Conservation (phyloP, 2,113 vertebrate genomes). For the Protomyctophum bolini region DNA sequence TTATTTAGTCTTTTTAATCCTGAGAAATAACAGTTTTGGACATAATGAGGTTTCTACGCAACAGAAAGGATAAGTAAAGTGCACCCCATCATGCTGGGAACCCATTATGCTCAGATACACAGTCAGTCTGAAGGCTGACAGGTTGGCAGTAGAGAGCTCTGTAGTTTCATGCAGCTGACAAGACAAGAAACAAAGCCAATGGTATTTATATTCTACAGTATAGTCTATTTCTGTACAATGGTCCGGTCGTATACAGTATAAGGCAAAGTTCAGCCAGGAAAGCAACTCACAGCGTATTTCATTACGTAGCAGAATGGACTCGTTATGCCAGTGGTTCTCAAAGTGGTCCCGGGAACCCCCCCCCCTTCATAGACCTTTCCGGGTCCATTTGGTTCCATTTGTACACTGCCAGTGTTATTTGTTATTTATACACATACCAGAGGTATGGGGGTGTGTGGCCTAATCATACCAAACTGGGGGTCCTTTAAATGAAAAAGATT, state of each 20-base stretch:
- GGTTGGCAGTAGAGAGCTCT: not conserved
- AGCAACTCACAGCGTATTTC: not conserved
- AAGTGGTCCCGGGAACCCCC: no score
- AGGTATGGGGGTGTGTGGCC: no score
- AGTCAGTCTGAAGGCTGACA: not conserved
- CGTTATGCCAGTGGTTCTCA: no score
- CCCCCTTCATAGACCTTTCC: no score
- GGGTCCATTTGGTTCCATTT: no score
- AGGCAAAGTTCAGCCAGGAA: not conserved
- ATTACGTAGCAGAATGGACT: not conserved
- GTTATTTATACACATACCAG: no score
- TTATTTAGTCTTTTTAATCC: no score
- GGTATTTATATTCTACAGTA: not conserved
- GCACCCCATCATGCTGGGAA: not conserved
- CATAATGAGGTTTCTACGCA: no score
- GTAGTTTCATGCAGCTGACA: not conserved
- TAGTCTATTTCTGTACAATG: not conserved
- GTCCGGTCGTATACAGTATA: not conserved
- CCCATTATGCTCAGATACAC: not conserved
- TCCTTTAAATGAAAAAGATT: no score
- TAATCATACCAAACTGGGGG: no score
- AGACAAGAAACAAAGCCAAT: not conserved
- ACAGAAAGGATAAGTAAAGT: not conserved
- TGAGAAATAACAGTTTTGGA: no score
- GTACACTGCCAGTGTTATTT: no score